Percentiles rank a stretch among this genome's conserved stretches.
Conservation (phyloP, 2,797 vertebrate species). For the Galagoides demidoff region DNA sequence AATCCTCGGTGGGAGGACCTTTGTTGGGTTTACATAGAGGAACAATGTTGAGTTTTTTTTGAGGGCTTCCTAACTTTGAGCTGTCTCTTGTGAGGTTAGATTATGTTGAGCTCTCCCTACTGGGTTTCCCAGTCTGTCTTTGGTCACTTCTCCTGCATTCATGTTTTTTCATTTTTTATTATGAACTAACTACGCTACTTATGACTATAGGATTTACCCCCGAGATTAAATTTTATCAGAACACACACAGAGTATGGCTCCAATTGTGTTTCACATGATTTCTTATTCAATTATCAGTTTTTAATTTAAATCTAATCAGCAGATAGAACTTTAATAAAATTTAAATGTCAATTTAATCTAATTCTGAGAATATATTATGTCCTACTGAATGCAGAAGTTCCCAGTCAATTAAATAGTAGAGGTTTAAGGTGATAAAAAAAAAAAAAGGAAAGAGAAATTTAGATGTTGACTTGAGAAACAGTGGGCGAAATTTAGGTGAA, state of each 20-base stretch:
- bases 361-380: constrained; percentile 2
- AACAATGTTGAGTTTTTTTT: neutral
- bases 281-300: constrained; percentile 45
- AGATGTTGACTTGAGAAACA: constrained; percentile 18
- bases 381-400: neutral
- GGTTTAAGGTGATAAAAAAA: neutral
- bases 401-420: neutral
- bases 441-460: neutral
- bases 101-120: neutral
- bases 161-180: neutral
- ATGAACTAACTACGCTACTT: neutral
- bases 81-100: neutral
- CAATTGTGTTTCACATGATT: neutral
- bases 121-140: neutral
- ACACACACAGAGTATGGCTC: neutral
- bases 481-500: neutral
- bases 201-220: neutral
- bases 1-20: neutral
- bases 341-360: constrained; percentile 12
- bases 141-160: neutral
- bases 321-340: constrained; percentile 15
- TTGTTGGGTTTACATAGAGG: neutral
- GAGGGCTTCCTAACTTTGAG: neutral
- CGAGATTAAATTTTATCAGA: neutral
- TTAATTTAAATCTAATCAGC: neutral